Percentiles rank a stretch among this genome's conserved stretches.
phyloP scores from a whole-genome alignment of 2,888 invertebrate species.

The Torymus texanus region DNA sequence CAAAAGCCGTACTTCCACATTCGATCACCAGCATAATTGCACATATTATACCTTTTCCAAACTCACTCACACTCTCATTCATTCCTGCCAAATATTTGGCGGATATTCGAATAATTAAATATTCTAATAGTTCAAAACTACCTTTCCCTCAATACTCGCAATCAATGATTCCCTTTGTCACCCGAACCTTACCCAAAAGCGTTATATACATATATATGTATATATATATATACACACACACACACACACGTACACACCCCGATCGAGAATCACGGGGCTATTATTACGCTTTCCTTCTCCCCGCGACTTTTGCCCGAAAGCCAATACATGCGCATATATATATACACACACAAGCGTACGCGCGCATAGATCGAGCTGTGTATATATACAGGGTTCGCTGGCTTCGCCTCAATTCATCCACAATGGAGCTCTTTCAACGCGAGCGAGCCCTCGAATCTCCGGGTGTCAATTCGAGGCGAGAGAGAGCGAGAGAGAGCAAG shows the following conservation, averaged over 20 bases:
- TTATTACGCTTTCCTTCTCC: not conserved
- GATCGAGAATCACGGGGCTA: slow-evolving; percentile 16
- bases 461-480: slow-evolving; percentile 59
- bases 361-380: too few species aligned
- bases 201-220: too few species aligned
- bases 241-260: not conserved
- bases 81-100: too few species aligned
- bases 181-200: too few species aligned
- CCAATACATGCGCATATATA: slow-evolving; percentile 22
- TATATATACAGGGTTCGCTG: slow-evolving; percentile 32
- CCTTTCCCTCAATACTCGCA: too few species aligned
- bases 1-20: not conserved
- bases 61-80: too few species aligned
- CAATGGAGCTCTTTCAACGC: slow-evolving; percentile 72
- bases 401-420: slow-evolving; percentile 72
- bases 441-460: slow-evolving; percentile 59
- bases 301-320: slow-evolving; percentile 28
- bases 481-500: slow-evolving; percentile 51
- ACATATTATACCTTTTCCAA: too few species aligned
- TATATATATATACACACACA: too few species aligned
- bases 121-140: too few species aligned
- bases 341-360: too few species aligned
- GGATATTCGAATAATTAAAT: too few species aligned
- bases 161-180: too few species aligned
- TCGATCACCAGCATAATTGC: not conserved